Base-by-base conservation (phyloP, 2,797 vertebrate species). In the Sebastes matsubarae region DNA sequence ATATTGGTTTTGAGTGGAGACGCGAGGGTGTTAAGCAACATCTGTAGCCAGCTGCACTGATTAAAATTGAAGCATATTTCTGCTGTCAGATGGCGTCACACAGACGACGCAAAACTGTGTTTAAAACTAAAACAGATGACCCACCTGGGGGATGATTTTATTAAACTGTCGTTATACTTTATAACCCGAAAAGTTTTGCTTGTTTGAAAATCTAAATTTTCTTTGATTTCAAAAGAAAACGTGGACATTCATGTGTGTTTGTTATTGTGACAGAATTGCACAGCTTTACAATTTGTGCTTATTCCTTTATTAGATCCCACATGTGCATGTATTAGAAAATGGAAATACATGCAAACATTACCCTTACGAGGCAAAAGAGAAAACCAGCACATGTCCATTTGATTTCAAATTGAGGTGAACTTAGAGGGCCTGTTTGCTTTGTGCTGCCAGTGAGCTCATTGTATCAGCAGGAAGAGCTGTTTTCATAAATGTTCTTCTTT, bases 401-500 rank as follows among this genome's bases (percentile, higher is more conserved):
- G 24, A 58, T 82, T 60, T 81, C 7, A 67, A 87, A 63, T 50
- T 71, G 60, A 79, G 71, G 70, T 79, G 83, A 72, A 77, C 58
- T 64, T 46, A 13, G 36, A 57, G 38, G 29, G 52, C 29, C 52
- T 79, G 72, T 76, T 86, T 82, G 50, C 73, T 82, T 83, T 73
- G 36, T 24, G 38, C 68, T 61, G 12, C 77, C 71, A 16, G 25
- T 32, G 59, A 84, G 78, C 54, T 75, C 61, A 36, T 80, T 13
- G 34, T 80, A 80, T 81, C 58, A 82, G 63, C 61, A 75, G 80
- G 66, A 80, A 78, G 73, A 79, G 67, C 72, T 4, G 42, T 89
- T 84, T 89, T 80, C 77, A 71, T 87, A 81, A 89, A 84, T 77
- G 75, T 72, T 80, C 50, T 16, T 54, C 70, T 81, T 86, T 75